Percentiles rank a stretch among this genome's conserved stretches.
Conservation (phyloP, 1,140 invertebrate species). For the Subanguina moxae region DNA sequence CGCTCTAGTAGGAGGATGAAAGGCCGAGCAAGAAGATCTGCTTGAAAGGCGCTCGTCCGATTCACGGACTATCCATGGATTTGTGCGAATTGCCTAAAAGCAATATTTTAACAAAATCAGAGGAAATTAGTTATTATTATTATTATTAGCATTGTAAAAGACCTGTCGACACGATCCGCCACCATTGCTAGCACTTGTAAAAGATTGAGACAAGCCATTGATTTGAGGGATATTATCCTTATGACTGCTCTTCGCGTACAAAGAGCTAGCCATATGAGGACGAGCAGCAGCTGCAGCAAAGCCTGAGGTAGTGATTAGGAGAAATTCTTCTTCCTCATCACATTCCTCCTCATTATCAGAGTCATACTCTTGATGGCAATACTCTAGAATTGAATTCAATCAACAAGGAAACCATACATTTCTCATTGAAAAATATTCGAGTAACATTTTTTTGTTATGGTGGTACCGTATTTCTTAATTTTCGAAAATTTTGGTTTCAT, state of each 20-base stretch:
- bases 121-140: too few relatives aligned
- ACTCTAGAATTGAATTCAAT: not conserved
- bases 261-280: slow-evolving; percentile 5
- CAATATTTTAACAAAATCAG: not conserved
- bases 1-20: not conserved
- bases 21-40: not conserved
- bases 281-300: not conserved
- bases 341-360: not conserved
- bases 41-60: slow-evolving; percentile 6
- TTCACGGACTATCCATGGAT: slow-evolving; percentile 23
- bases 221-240: not conserved
- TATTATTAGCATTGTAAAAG: not conserved
- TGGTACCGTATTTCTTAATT: too few relatives aligned
- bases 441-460: too few relatives aligned
- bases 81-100: slow-evolving; percentile 28
- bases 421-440: too few relatives aligned
- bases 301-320: not conserved
- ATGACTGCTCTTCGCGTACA: not conserved
- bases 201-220: slow-evolving; percentile 5
- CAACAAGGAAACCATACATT: not conserved
- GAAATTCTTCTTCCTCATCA: slow-evolving; percentile 2
- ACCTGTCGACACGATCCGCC: slow-evolving; percentile 12
- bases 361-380: not conserved
- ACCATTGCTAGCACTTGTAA: slow-evolving; percentile 3
- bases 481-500: not conserved